These are phyloP conservation scores for Gasteruption jaculator DNA, from an alignment of 2,888 invertebrate species.

Conservation along the genomic window DNA sequence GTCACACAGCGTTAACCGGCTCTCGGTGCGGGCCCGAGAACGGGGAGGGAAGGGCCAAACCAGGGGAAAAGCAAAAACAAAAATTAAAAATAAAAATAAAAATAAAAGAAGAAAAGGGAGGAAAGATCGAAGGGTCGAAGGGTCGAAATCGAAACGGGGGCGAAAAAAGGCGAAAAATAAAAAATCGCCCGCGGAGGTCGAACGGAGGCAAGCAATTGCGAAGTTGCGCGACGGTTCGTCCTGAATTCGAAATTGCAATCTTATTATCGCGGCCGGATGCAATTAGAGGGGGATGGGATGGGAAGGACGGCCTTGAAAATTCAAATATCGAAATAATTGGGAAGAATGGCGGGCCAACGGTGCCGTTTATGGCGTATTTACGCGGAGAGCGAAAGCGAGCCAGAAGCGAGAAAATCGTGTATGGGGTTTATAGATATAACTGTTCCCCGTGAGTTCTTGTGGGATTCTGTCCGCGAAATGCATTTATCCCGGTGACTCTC, in stretches of 20 bases:
- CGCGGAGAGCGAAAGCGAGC: conserved; percentile 4
- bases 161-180: neutral
- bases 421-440: too few relatives aligned
- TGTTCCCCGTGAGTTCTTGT: conserved; percentile 49
- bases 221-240: conserved; percentile 23
- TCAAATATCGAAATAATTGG: conserved; percentile 40
- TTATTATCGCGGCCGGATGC: conserved; percentile 42
- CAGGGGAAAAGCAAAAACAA: too few relatives aligned
- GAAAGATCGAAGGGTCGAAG: conserved; percentile 9
- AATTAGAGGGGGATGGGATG: conserved; percentile 32
- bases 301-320: conserved; percentile 36
- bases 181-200: conserved; percentile 12
- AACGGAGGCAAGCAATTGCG: conserved; percentile 23
- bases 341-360: conserved; percentile 29
- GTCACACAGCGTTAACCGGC: too few relatives aligned
- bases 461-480: conserved; percentile 51
- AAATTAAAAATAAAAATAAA: conserved; percentile 6
- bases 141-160: conserved; percentile 1
- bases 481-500: conserved; percentile 47
- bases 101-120: neutral
- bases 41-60: too few relatives aligned
- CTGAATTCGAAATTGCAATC: conserved; percentile 44
- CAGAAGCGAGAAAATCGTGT: too few relatives aligned
- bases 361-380: neutral
- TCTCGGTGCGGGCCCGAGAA: too few relatives aligned